Base-by-base conservation (phyloP, 92 coral and sea anemone species). In the Bergia sp. region DNA sequence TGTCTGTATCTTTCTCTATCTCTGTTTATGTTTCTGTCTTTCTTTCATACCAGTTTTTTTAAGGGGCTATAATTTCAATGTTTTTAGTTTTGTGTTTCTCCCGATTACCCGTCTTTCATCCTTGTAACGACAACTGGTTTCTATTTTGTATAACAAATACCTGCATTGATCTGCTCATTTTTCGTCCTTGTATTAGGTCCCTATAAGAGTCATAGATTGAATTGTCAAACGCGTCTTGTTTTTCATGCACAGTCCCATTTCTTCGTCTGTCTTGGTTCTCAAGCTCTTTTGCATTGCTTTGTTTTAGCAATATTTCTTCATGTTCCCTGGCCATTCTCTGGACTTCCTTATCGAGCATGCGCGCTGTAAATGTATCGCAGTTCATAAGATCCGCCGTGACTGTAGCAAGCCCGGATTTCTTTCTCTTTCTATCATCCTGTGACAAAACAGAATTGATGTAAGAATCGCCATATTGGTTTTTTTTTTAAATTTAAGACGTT, bases 311-410 rank as follows among this genome's bases (percentile, higher is more conserved):
- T 67, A 64, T 23, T 5, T 81, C 92, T 23, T 89, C 91, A 53
- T 93, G 92, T 13, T 37, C 90, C n/a, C 89, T 85, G 40, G 89
- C 80, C 91, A 93, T 80, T 76, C 55, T 91, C 86, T 71, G 74
- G 45, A 93, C 92, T 47, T 91, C 82, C 49, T 85, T 77, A 80
- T 90, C 93, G 18, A 93, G 58, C 39, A 80, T 81, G 72, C 94
- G 77, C 47, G 95, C 92, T 12, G 39, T 64, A 61, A 88, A 71
- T 79, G 90, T 88, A 0, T 44, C 77, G 40, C 90, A 84, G 90
- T 93, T 93, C 95, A 93, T 55, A 23, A 89, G 86, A 3, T 37
- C 38, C 16, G 42, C 29, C 5, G 47, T 58, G 23, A 81, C 42
- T 1, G 12, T 69, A 29, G 66, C 85, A 36, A 44, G 4, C 47